A percentile compares a stretch with the other conserved stretches of the same genome.
Evolutionary conservation across 2,888 invertebrate genomes (phyloP).

Genomic region (Orthosia gothica): DNA sequence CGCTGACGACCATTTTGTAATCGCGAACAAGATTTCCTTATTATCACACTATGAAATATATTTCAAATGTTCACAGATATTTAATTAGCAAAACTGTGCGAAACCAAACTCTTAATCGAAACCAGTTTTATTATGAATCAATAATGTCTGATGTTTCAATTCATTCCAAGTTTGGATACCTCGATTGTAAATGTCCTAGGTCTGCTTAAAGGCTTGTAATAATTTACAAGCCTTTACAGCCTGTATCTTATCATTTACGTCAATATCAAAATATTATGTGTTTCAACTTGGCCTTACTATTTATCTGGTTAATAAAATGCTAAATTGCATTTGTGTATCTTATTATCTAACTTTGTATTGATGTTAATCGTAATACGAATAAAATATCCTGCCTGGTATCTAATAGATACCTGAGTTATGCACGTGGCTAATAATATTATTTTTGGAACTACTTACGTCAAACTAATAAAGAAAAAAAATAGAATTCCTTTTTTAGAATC

Average conservation of each 20-base stretch:
- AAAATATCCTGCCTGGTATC: constrained; percentile 8
- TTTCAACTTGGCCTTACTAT: constrained; percentile 17
- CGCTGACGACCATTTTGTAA: constrained; percentile 49
- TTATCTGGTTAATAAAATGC: constrained; percentile 37
- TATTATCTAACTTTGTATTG: constrained; percentile 19
- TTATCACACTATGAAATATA: constrained; percentile 36
- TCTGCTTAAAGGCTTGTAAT: constrained; percentile 4
- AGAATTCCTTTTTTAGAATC: background rate
- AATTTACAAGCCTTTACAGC: constrained; percentile 26
- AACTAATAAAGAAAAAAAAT: background rate
- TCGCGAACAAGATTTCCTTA: constrained; percentile 32
- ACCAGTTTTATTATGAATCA: constrained; percentile 38
- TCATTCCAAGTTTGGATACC: background rate
- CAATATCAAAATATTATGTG: constrained; percentile 30
- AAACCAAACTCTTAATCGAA: constrained; percentile 28
- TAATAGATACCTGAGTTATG: constrained; percentile 16
- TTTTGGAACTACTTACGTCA: background rate
- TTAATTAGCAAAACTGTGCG: constrained; percentile 48
- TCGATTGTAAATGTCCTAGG: constrained; percentile 3
- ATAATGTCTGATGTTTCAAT: constrained; percentile 18
- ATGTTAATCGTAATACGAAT: constrained; percentile 31
- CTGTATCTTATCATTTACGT: constrained; percentile 31
- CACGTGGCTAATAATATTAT: background rate
- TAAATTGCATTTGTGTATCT: constrained; percentile 39
- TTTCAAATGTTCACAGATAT: constrained; percentile 24